Percentiles rank a stretch among this genome's conserved stretches.
These are phyloP conservation scores for Margaritifera margaritifera DNA, from an alignment of 2,888 invertebrate species.

Conservation along the genomic window DNA sequence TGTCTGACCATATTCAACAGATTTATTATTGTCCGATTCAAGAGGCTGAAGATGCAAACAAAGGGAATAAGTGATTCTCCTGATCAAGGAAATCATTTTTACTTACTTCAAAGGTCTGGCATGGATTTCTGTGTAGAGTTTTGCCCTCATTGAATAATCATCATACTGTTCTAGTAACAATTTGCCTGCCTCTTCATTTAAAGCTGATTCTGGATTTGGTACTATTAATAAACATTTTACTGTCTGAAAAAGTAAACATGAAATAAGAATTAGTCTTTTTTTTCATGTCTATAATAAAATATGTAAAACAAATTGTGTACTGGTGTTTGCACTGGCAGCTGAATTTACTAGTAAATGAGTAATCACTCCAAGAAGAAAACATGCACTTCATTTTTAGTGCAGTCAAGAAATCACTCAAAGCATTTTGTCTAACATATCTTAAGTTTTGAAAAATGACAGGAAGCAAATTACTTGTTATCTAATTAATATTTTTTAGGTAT, in stretches of 20 bases:
- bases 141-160: conserved; percentile 90
- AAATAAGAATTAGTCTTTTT: neutral
- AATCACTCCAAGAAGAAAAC: too few species aligned
- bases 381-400: too few species aligned
- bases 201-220: conserved; percentile 96
- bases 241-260: conserved; percentile 77
- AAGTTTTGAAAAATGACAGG: too few species aligned
- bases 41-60: neutral
- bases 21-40: too few species aligned
- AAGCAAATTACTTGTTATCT: too few species aligned
- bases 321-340: too few species aligned
- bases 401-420: too few species aligned
- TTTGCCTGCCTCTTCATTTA: conserved; percentile 97
- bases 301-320: neutral
- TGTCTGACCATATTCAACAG: too few species aligned
- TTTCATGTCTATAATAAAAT: neutral
- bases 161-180: conserved; percentile 93
- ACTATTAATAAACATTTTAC: conserved; percentile 96
- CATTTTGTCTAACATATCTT: too few species aligned
- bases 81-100: neutral
- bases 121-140: conserved; percentile 94
- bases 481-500: too few species aligned
- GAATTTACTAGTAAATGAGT: too few species aligned
- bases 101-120: conserved; percentile 75
- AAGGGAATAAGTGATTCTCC: too few species aligned